Conservation (phyloP, 2,797 vertebrate genomes). For the Anolis apletophallus region DNA sequence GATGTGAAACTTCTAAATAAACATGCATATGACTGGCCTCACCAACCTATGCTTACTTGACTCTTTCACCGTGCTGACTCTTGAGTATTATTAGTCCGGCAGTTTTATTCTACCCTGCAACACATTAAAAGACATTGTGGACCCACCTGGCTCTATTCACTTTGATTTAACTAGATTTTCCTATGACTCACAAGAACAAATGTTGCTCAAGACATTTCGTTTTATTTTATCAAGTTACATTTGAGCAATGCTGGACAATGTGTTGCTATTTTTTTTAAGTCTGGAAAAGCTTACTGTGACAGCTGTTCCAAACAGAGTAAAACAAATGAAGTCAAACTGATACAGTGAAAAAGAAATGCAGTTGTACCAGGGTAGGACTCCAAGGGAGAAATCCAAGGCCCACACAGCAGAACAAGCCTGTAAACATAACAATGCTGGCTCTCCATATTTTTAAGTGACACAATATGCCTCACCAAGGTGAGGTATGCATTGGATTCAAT, state of each 20-base stretch:
- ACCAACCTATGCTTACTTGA: background rate
- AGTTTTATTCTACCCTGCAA: background rate
- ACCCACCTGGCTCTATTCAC: background rate
- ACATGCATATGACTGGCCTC: background rate
- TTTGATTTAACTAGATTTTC: background rate
- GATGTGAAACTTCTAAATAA: background rate
- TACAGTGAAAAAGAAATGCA: background rate
- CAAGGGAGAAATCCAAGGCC: background rate
- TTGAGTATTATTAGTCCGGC: background rate
- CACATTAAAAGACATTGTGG: background rate
- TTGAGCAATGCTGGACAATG: background rate
- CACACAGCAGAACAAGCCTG: background rate
- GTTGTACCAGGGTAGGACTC: background rate
- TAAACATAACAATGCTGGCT: background rate
- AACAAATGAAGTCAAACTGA: background rate
- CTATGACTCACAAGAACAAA: background rate
- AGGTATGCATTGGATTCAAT: background rate
- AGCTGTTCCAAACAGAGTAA: background rate
- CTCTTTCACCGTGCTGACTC: background rate
- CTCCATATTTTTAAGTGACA: background rate
- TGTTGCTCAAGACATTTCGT: background rate
- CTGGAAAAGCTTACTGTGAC: background rate
- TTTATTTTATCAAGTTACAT: background rate
- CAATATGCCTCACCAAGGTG: background rate
- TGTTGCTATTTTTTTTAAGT: background rate